These are phyloP conservation scores for Eueremaeus valkanovi DNA, from an alignment of 2,888 invertebrate species.

Conservation along the genomic window DNA sequence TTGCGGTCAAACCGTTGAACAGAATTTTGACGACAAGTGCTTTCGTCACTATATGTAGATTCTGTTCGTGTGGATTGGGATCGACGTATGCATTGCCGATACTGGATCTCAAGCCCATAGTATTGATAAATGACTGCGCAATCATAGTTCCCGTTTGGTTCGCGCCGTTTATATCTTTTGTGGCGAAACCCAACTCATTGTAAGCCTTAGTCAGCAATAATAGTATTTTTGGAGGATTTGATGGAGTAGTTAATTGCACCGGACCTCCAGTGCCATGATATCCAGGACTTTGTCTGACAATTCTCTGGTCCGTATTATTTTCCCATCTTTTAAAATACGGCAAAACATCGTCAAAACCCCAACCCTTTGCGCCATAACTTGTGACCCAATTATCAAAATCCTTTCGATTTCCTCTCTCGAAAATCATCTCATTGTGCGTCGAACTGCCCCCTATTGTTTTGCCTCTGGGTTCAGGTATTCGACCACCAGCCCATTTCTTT, in stretches of 20 bases:
- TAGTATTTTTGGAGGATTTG: not conserved
- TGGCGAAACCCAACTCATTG: slow-evolving; percentile 22
- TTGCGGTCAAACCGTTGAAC: not conserved
- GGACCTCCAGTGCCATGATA: slow-evolving; percentile 33
- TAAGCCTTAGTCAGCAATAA: not conserved
- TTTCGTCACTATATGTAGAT: slow-evolving; percentile 2
- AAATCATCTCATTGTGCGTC: slow-evolving; percentile 22
- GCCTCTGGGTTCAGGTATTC: not conserved
- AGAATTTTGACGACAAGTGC: slow-evolving; percentile 10
- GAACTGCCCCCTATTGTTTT: slow-evolving; percentile 29
- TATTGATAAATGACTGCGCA: not conserved
- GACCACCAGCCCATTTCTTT: not conserved
- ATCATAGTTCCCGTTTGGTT: slow-evolving; percentile 27
- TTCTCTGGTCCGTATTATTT: slow-evolving; percentile 28
- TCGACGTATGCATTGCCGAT: slow-evolving; percentile 34
- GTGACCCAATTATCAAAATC: slow-evolving; percentile 29
- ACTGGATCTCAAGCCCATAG: not conserved
- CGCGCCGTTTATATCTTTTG: slow-evolving; percentile 31
- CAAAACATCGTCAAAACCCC: slow-evolving; percentile 26
- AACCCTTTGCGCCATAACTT: slow-evolving; percentile 21
- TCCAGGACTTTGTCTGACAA: slow-evolving; percentile 20
- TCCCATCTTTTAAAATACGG: slow-evolving; percentile 34
- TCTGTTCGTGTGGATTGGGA: slow-evolving; percentile 30
- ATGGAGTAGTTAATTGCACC: slow-evolving; percentile 6
- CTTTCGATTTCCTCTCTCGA: slow-evolving; percentile 19